These are phyloP conservation scores for Cladorhizidae sp. DNA, from an alignment of 37 sponge, comb jelly and placozoan species.

Conservation along the genomic window DNA sequence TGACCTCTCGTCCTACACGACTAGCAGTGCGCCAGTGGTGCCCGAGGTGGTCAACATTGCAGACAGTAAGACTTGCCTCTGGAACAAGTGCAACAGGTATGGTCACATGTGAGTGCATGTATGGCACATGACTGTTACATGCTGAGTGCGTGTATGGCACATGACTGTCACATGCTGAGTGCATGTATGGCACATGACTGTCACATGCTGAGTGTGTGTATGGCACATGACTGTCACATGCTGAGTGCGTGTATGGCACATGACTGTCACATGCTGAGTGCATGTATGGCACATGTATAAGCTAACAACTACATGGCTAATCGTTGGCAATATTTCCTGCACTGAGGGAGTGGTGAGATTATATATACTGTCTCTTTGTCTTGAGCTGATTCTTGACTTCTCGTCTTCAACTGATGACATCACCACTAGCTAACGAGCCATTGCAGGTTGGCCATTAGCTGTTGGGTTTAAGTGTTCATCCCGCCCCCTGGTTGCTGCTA, in stretches of 20 bases:
- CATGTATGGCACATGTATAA: background rate
- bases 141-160: background rate
- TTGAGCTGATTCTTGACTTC: too few relatives aligned
- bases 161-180: background rate
- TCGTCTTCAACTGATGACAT: too few relatives aligned
- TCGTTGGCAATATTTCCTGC: too few relatives aligned
- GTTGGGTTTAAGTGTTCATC: too few relatives aligned
- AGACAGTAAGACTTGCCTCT: background rate
- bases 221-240: background rate
- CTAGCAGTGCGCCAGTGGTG: background rate
- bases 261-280: background rate
- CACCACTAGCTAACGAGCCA: too few relatives aligned
- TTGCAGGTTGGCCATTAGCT: too few relatives aligned
- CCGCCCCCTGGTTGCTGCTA: too few relatives aligned
- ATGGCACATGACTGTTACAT: too few relatives aligned
- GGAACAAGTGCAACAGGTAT: conserved; percentile 18
- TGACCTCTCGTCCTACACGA: background rate
- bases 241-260: background rate
- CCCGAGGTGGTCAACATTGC: background rate
- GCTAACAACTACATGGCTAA: too few relatives aligned
- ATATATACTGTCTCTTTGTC: too few relatives aligned
- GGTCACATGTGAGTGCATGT: background rate
- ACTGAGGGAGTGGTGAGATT: too few relatives aligned
- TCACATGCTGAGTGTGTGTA: background rate
- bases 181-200: background rate